Percentiles rank a stretch among this genome's conserved stretches.
phyloP scores from a whole-genome alignment of 2,113 vertebrate species.

The Cyprinodon tularosa region DNA sequence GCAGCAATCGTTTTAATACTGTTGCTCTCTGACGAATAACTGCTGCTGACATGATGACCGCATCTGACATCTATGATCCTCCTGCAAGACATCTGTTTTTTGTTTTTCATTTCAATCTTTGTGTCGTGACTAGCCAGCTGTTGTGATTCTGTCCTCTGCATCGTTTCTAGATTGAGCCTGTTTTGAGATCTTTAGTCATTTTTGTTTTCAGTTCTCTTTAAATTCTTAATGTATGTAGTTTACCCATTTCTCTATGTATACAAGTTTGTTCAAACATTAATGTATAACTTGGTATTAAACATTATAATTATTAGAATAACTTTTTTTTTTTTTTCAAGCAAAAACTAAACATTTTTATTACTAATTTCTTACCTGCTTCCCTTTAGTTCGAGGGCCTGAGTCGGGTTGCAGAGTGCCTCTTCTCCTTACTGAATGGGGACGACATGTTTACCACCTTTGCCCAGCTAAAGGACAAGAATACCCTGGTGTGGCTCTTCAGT shows the following conservation, averaged over 20 bases:
- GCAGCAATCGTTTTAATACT: constrained; percentile 51
- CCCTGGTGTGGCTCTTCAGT: constrained; percentile 93
- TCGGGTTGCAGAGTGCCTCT: constrained; percentile 92
- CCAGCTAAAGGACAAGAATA: constrained; percentile 91
- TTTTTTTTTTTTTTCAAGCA: not conserved
- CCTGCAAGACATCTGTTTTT: not conserved
- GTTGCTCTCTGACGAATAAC: constrained; percentile 27
- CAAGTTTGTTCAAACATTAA: not conserved
- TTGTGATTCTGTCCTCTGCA: not conserved
- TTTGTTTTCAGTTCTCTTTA: not conserved
- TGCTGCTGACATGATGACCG: constrained; percentile 6
- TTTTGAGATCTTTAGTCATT: not conserved
- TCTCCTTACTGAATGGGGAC: constrained; percentile 96
- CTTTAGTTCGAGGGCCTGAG: constrained; percentile 94
- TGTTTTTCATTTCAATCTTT: constrained; percentile 9
- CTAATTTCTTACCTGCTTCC: not conserved
- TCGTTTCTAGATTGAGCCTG: not conserved
- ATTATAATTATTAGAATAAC: no score
- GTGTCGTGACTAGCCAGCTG: not conserved
- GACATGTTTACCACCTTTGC: constrained; percentile 99
- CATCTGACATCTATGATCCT: not conserved
- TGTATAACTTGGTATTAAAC: no score
- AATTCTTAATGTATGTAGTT: not conserved
- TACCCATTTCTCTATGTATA: not conserved
- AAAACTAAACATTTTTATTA: not conserved